Evolutionary conservation across 2,113 vertebrate genomes (phyloP).

Genomic region (Jacana jacana): DNA sequence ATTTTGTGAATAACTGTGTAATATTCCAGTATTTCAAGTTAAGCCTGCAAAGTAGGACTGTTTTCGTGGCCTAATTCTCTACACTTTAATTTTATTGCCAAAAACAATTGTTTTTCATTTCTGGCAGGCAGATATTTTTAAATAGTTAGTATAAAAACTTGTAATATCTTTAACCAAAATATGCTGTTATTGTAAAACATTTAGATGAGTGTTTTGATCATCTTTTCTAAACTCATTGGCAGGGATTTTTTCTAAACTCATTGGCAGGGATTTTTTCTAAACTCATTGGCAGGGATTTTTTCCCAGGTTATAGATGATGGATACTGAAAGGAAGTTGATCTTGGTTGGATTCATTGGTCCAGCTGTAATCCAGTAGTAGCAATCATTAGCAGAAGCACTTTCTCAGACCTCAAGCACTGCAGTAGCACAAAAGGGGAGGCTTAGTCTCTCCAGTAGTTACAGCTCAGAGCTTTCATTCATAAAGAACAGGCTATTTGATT

Average conservation of each 20-base stretch:
- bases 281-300: neutral
- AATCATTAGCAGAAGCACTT: neutral
- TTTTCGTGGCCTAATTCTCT: neutral
- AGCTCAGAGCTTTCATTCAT: neutral
- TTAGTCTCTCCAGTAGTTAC: neutral
- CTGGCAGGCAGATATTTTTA: neutral
- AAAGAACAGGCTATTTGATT: neutral
- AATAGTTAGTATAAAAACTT: neutral
- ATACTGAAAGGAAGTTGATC: neutral
- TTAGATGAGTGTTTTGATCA: neutral
- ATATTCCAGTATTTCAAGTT: neutral
- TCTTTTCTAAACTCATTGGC: neutral
- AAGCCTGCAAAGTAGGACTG: neutral
- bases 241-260: neutral
- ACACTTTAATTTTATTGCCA: neutral
- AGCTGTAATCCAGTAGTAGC: neutral
- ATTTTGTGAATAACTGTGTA: neutral
- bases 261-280: neutral
- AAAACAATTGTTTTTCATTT: neutral
- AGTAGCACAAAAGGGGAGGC: neutral
- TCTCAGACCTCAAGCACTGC: neutral
- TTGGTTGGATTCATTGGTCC: neutral
- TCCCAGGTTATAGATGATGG: neutral
- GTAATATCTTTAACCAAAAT: neutral
- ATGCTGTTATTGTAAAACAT: neutral